These are phyloP conservation scores for Bradypodion ventrale DNA, from an alignment of 2,797 vertebrate genomes.

Conservation along the genomic window DNA sequence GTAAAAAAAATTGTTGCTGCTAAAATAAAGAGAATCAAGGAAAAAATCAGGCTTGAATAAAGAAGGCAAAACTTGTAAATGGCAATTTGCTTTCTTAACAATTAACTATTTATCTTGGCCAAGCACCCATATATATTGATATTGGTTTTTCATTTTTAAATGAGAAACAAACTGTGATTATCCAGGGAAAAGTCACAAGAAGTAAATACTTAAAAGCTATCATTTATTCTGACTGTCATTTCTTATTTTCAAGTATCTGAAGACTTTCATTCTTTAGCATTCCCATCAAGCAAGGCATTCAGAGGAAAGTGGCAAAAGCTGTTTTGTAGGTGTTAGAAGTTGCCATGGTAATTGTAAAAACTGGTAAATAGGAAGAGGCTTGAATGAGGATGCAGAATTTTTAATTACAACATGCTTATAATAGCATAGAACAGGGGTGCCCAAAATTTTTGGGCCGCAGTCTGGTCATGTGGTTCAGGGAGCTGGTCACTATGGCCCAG, in stretches of 20 bases:
- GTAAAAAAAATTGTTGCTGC: background rate
- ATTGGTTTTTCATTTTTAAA: slow-evolving; percentile 54
- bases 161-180: slow-evolving; percentile 32
- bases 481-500: no score
- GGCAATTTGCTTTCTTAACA: slow-evolving; percentile 58
- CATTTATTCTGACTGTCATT: background rate
- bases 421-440: background rate
- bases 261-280: background rate
- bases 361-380: background rate
- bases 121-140: slow-evolving; percentile 7
- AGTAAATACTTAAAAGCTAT: background rate
- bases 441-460: no score
- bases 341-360: background rate
- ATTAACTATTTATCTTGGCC: slow-evolving; percentile 63
- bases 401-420: background rate
- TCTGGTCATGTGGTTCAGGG: no score
- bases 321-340: fast-evolving
- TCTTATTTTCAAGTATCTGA: background rate
- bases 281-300: fast-evolving
- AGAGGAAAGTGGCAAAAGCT: fast-evolving
- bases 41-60: slow-evolving; percentile 36
- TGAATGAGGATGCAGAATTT: slow-evolving; percentile 12
- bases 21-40: slow-evolving; percentile 42
- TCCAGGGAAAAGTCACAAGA: slow-evolving; percentile 12
- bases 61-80: slow-evolving; percentile 29